These are phyloP conservation scores for Phengaris arion DNA, from an alignment of 2,888 invertebrate genomes.

Conservation along the genomic window DNA sequence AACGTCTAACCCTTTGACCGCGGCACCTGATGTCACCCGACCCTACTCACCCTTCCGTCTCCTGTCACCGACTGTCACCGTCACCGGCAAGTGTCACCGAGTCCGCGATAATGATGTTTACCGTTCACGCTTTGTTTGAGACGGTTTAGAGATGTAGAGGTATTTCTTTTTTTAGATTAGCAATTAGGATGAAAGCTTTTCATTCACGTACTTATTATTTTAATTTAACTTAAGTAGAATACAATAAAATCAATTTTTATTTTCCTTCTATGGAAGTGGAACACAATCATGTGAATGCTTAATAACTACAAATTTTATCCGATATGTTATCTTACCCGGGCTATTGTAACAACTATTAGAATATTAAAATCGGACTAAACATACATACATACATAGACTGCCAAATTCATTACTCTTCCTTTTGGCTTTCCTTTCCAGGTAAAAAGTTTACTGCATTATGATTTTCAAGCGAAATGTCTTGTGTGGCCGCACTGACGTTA, in stretches of 20 bases:
- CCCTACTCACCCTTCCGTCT: constrained; percentile 45
- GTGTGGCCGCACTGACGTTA: background rate
- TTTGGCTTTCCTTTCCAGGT: background rate
- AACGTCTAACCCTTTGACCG: constrained; percentile 38
- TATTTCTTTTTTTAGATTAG: background rate
- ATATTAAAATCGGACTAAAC: no score
- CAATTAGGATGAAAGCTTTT: no score
- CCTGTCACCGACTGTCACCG: constrained; percentile 42
- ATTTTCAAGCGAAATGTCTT: background rate
- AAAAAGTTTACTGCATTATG: background rate
- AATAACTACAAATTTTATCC: no score
- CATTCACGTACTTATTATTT: background rate
- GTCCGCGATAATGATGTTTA: constrained; percentile 31
- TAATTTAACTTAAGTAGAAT: background rate
- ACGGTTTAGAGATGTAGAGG: background rate
- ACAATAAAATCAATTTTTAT: background rate
- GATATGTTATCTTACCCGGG: no score
- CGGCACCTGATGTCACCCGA: constrained; percentile 43
- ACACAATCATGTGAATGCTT: no score
- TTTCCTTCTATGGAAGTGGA: background rate
- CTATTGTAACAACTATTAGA: no score
- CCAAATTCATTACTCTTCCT: no score
- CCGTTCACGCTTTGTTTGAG: constrained; percentile 7
- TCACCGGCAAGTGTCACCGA: constrained; percentile 34
- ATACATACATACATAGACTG: no score